Evolutionary conservation across 2,113 vertebrate species (phyloP), one percentile per base, ranked within the genome.

Genomic region (Rhea pennata): DNA sequence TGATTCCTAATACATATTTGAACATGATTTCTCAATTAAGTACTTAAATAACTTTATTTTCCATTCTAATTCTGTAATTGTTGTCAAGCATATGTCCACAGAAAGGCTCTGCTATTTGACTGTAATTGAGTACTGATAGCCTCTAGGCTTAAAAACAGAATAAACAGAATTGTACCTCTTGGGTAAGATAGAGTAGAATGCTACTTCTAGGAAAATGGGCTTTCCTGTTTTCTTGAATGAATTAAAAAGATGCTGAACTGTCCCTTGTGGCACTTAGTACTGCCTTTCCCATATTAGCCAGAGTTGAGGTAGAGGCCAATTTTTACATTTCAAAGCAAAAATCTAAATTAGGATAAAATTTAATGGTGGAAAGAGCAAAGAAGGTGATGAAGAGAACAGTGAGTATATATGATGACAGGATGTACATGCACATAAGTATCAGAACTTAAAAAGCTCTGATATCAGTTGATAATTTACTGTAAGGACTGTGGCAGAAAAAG

Each of bases 251-350:
- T 36, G 29, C 23, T 46, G 29, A 59, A 4, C 54, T 58, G 54
- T 56, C 26, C 29, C 54, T 58, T 29, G 31, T 10, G 15, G 26
- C 15, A 31, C 16, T 58, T 58, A 78, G 54, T 67, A 82, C 21
- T 0, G 0, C 16, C 62, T 9, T 75, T 20, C 4, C 2, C 7
- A 36, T 69, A 50, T 6, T 56, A 61, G 15, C 21, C 85, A 36
- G 82, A 65, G n/a, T 39, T 48, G 0, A 76, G 75, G 36, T 51
- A 72, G 46, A 7, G 53, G 31, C 3, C 1, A 21, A 6, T 27
- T 94, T 89, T 65, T 39, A 42, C 21, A 9, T 71, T 69, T 77
- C 23, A 19, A 40, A 36, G 10, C 17, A 39, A 67, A 85, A 26
- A 70, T 83, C 24, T 58, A 72, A 73, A 36, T 70, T 54, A 72